phyloP scores from a whole-genome alignment of 2,113 vertebrate genomes.

The Hoplias malabaricus region DNA sequence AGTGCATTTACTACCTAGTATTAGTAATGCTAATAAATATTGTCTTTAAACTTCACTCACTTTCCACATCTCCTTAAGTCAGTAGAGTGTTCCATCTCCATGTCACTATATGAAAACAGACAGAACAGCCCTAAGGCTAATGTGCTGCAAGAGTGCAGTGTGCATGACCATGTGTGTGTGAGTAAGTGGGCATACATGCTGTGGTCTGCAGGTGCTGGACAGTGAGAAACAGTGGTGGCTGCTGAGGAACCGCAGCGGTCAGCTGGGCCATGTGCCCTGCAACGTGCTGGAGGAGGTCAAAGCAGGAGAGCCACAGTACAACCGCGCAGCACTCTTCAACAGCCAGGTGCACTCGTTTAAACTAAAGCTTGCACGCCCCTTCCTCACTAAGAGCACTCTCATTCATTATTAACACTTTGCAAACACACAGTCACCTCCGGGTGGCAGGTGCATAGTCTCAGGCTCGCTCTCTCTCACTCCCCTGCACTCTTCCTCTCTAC shows the following conservation, averaged over 20 bases:
- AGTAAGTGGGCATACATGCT: neutral
- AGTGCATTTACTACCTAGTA: too few species aligned
- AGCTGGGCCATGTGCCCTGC: slow-evolving; percentile 87
- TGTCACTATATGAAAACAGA: too few species aligned
- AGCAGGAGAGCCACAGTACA: slow-evolving; percentile 69
- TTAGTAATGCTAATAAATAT: too few species aligned
- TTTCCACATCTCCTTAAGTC: too few species aligned
- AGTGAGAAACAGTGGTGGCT: slow-evolving; percentile 95
- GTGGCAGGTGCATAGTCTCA: slow-evolving; percentile 15
- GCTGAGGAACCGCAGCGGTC: slow-evolving; percentile 84
- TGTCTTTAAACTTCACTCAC: too few species aligned
- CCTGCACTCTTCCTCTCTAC: slow-evolving; percentile 12
- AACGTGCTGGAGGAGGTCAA: slow-evolving; percentile 86
- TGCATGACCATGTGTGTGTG: neutral
- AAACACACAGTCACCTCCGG: slow-evolving; percentile 22
- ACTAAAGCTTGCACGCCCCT: neutral
- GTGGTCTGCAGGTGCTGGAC: slow-evolving; percentile 82
- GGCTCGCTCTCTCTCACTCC: neutral
- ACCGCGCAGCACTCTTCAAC: slow-evolving; percentile 51
- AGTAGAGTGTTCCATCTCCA: too few species aligned
- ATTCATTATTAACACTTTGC: slow-evolving; percentile 10
- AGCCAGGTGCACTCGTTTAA: slow-evolving; percentile 59
- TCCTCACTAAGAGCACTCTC: neutral
- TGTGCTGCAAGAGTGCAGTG: neutral
- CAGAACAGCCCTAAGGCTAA: too few species aligned